Evolutionary conservation across 23 tunicate genomes (phyloP).

Genomic region (Trididemnum miniatum): DNA sequence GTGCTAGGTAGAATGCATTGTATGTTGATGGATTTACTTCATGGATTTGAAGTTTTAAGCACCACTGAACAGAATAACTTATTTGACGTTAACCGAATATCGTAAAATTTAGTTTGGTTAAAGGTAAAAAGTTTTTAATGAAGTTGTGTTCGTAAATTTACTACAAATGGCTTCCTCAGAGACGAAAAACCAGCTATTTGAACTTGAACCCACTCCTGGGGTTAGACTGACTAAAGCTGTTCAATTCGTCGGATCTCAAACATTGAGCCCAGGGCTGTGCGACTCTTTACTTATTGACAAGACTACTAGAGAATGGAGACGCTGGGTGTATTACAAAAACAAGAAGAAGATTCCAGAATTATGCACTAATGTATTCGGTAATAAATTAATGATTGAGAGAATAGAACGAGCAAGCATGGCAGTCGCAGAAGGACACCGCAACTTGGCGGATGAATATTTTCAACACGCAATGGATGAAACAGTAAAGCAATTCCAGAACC

Average conservation of each 20-base stretch:
- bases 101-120: too few relatives aligned
- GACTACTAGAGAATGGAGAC: constrained; percentile 63
- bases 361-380: constrained; percentile 55
- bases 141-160: too few relatives aligned
- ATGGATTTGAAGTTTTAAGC: too few relatives aligned
- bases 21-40: too few relatives aligned
- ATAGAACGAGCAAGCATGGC: constrained; percentile 60
- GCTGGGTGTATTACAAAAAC: constrained; percentile 73
- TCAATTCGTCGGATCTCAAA: constrained; percentile 58
- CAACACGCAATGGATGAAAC: constrained; percentile 58
- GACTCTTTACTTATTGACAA: constrained; percentile 57
- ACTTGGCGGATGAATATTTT: constrained; percentile 58
- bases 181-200: too few relatives aligned
- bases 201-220: constrained; percentile 32
- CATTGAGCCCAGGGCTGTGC: constrained; percentile 44
- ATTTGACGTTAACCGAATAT: too few relatives aligned
- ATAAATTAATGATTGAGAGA: constrained; percentile 54
- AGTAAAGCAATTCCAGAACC: constrained; percentile 47
- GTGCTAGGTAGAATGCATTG: too few relatives aligned
- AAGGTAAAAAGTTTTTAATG: too few relatives aligned
- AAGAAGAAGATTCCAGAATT: constrained; percentile 70
- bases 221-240: constrained; percentile 45
- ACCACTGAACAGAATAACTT: too few relatives aligned
- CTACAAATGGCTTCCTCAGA: too few relatives aligned
- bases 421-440: constrained; percentile 32